A percentile compares a stretch with the other conserved stretches of the same genome.
phyloP scores from a whole-genome alignment of 2,888 invertebrate species.

The Dynastes tityus region DNA sequence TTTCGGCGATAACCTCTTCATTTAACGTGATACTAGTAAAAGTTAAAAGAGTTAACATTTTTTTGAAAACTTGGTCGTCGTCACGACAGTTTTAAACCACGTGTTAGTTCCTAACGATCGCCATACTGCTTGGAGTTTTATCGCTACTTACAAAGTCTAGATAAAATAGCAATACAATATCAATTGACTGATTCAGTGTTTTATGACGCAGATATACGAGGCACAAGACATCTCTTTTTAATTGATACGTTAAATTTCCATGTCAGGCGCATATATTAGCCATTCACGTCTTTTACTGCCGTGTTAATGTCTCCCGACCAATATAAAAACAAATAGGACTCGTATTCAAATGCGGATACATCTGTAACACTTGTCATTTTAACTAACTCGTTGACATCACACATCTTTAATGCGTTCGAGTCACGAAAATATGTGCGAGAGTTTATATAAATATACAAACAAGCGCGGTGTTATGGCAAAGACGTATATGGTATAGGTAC shows the following conservation, averaged over 20 bases:
- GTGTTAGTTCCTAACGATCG: too few relatives aligned
- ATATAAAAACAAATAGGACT: slow-evolving; percentile 15
- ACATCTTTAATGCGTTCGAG: background rate
- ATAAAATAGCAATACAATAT: background rate
- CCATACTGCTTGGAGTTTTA: too few relatives aligned
- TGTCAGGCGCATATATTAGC: slow-evolving; percentile 1
- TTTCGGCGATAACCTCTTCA: too few relatives aligned
- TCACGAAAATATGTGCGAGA: slow-evolving; percentile 9
- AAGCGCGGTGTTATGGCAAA: too few relatives aligned
- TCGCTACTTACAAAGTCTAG: too few relatives aligned
- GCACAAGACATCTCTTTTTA: background rate
- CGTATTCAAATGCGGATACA: background rate
- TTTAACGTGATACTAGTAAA: too few relatives aligned
- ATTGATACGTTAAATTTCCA: slow-evolving; percentile 10
- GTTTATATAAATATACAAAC: too few relatives aligned
- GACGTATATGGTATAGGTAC: too few relatives aligned
- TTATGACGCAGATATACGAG: background rate
- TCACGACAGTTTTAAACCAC: too few relatives aligned
- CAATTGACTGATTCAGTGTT: background rate
- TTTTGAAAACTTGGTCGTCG: too few relatives aligned
- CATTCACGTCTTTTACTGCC: slow-evolving; percentile 9
- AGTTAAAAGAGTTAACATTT: too few relatives aligned
- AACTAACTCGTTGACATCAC: background rate
- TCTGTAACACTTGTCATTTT: slow-evolving; percentile 26
- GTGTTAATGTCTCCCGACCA: background rate